Evolutionary conservation across 1,140 invertebrate genomes (phyloP), one percentile per base, ranked within the genome.

Genomic region (Macrobrachium nipponense): DNA sequence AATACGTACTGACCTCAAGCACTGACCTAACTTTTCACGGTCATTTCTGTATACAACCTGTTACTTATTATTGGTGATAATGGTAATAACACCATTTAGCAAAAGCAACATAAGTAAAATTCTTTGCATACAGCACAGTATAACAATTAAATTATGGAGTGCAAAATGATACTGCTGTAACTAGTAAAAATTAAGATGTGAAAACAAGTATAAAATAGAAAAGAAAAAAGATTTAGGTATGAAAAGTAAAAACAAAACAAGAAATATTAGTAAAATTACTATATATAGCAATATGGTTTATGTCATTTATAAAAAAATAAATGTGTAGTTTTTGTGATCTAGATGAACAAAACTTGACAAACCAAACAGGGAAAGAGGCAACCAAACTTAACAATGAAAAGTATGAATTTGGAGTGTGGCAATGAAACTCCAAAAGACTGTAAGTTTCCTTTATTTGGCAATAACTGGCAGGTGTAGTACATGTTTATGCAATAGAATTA

Each of bases 371-470:
- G 87, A 90, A 83, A 82, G 83, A 87, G 80, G 87, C 86, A 88
- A 89, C 88, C 88, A 90, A 89, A 90, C 91, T 90, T 91, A 91
- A 90, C 91, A 90, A 91, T 91, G 91, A 90, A 51, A 92, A 92
- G 91, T 91, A 90, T 88, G 15, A 44, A 43, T 58, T 64, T 75
- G 77, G 44, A 44, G 59, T 77, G 64, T 88, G 61, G 80, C 80
- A 88, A 84, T 88, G 59, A 84, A 88, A 88, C 73, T 87, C 62
- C 64, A 75, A 23, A 23, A 80, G 68, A 70, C 60, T 86, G 81
- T 81, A 81, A 51, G 51, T 76, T 87, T 87, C 70, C 72, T 87
- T 88, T 85, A 85, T 85, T 88, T 77, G 72, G 62, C 87, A 88
- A 81, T 84, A 87, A 80, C 82, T 81, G 72, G 78, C 81, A 80